Percentiles rank a stretch among this genome's conserved stretches.
phyloP scores from a whole-genome alignment of 2,797 vertebrate genomes.

The Lacerta bilineata region DNA sequence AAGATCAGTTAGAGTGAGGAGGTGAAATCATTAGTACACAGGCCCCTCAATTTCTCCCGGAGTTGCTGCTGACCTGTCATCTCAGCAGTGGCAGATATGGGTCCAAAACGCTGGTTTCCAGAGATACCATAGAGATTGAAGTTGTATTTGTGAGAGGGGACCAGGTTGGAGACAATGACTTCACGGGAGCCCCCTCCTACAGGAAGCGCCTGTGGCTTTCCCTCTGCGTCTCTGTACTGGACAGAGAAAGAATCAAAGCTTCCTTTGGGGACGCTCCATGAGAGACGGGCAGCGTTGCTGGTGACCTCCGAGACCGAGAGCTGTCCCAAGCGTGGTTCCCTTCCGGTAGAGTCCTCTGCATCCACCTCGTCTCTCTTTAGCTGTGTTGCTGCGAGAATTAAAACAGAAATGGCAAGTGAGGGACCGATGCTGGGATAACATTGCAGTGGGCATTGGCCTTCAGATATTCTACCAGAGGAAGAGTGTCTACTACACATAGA shows the following conservation, averaged over 20 bases:
- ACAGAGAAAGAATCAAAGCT: constrained; percentile 69
- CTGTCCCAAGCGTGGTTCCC: constrained; percentile 32
- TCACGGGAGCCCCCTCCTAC: constrained; percentile 31
- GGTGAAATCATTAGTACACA: background rate
- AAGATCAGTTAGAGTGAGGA: background rate
- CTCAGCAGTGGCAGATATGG: constrained; percentile 29
- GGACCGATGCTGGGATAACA: background rate
- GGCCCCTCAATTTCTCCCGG: too few relatives aligned
- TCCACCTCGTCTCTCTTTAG: background rate
- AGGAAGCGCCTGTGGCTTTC: constrained; percentile 35
- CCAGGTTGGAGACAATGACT: constrained; percentile 50
- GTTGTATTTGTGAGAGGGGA: constrained; percentile 61
- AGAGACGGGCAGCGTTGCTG: constrained; percentile 51
- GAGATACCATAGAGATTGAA: constrained; percentile 68
- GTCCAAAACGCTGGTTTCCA: constrained; percentile 51
- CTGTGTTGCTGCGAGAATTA: background rate
- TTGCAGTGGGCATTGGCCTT: background rate
- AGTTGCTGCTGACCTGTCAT: constrained; percentile 61
- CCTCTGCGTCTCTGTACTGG: constrained; percentile 58
- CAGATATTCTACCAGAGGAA: background rate
- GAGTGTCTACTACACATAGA: too few relatives aligned
- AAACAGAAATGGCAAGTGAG: background rate
- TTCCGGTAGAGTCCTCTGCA: constrained; percentile 18
- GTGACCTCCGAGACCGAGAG: constrained; percentile 39
- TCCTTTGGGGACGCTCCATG: constrained; percentile 57